Conservation (phyloP, 2,113 vertebrate species). For the Hemiscyllium ocellatum region DNA sequence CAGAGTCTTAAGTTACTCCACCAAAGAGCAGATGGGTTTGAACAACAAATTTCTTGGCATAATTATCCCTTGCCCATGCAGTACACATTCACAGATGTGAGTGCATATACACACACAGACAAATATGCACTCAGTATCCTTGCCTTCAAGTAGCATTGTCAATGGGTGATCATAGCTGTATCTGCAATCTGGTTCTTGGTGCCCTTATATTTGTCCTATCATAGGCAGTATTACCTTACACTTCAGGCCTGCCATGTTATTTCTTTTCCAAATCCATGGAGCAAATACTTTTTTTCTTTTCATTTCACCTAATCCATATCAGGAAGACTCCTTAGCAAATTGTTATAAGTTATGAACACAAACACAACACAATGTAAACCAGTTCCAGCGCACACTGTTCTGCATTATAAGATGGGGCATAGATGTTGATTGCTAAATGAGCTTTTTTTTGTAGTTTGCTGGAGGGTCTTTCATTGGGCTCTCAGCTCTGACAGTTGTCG, state of each 20-base stretch:
- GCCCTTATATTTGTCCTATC: not conserved
- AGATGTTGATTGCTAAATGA: not conserved
- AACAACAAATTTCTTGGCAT: slow-evolving; percentile 1
- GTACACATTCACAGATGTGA: not conserved
- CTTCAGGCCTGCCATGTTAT: not conserved
- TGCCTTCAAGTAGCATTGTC: not conserved
- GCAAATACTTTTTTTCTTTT: not conserved
- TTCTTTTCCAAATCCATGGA: not conserved
- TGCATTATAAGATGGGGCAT: not conserved
- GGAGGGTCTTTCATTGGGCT: no score
- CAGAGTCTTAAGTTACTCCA: not conserved
- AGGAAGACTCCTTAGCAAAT: not conserved
- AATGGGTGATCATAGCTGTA: not conserved
- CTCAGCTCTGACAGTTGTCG: no score
- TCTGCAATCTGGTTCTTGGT: not conserved
- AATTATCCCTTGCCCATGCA: not conserved
- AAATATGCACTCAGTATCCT: not conserved
- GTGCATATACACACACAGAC: not conserved
- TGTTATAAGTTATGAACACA: not conserved
- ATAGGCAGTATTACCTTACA: not conserved
- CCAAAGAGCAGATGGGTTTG: not conserved
- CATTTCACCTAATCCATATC: not conserved
- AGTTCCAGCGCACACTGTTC: not conserved
- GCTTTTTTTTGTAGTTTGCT: not conserved
- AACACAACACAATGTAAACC: not conserved